Base-by-base conservation (phyloP, 1,140 invertebrate species). In the Archivesica marissinica region DNA sequence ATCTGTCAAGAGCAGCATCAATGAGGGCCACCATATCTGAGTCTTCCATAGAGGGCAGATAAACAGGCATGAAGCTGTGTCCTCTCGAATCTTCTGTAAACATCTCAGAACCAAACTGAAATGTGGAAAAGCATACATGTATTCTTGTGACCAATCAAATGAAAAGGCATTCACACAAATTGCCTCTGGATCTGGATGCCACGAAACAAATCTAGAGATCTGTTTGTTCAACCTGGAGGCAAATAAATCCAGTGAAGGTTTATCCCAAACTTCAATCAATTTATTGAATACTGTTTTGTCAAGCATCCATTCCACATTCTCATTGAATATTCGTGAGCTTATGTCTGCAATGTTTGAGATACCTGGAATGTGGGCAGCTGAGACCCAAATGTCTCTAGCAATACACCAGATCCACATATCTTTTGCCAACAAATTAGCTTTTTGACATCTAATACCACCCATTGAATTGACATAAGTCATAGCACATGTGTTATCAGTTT, bases 1-100 rank as follows among this genome's bases (percentile, higher is more conserved):
- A 15, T 74, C 50, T 23, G 66, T 39, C 15, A 86, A 13, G 4
- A 64, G 9, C 20, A 25, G 3, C 78, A 82, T 70, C 61, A 81
- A 7, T 7, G 15, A 6, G 25, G 78, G 9, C 39, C 66, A 47
- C 74, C 68, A 85, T 30, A 33, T 59, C 38, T 87, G 81, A 64
- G 86, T 87, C 68, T 44, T 15, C 86, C 81, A 87, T 44, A 85
- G n/a, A 2, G 77, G 85, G 17, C 59, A 78, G 30, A 82, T 54
- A 72, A 87, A n/a, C 7, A 79, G 9, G 17, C 28, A 11, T 30
- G 78, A 61, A 70, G 70, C 47, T 30, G 56, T 47, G 59, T 80
- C 76, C 52, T 61, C 20, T 33, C 66, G 20, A 30, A 41, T 3
- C 61, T 85, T 82, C 52, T 64, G 70, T 28, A 72, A 1, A 56